These are phyloP conservation scores for Pelodiscus sinensis DNA, from an alignment of 2,113 vertebrate species.

Conservation along the genomic window DNA sequence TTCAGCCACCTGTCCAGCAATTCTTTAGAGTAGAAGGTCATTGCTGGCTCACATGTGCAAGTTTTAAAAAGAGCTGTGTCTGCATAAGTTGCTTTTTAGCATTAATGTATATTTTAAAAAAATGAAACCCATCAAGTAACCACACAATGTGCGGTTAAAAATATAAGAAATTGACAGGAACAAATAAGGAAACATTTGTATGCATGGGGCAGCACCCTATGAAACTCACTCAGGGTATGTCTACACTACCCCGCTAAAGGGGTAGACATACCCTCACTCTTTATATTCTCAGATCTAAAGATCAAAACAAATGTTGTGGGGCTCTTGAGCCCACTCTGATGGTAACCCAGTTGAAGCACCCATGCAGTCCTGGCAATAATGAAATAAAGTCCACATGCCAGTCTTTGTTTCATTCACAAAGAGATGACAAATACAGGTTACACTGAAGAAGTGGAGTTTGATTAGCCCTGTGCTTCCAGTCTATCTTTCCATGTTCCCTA, in stretches of 20 bases:
- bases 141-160: neutral
- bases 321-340: neutral
- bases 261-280: no score
- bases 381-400: slow-evolving; percentile 4
- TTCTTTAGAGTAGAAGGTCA: neutral
- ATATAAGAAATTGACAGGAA: neutral
- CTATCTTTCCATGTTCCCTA: no score
- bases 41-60: neutral
- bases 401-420: neutral
- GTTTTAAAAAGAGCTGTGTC: neutral
- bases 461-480: neutral
- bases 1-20: slow-evolving; percentile 32
- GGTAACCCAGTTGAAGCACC: neutral
- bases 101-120: neutral
- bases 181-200: neutral
- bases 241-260: no score
- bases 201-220: neutral
- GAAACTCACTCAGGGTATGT: neutral
- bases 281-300: neutral
- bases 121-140: neutral
- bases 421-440: neutral
- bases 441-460: neutral
- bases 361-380: neutral
- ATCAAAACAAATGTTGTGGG: neutral
- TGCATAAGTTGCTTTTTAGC: neutral